A percentile compares a stretch with the other conserved stretches of the same genome.
phyloP scores from a whole-genome alignment of 1,140 invertebrate species.

The Leptinotarsa defecta region DNA sequence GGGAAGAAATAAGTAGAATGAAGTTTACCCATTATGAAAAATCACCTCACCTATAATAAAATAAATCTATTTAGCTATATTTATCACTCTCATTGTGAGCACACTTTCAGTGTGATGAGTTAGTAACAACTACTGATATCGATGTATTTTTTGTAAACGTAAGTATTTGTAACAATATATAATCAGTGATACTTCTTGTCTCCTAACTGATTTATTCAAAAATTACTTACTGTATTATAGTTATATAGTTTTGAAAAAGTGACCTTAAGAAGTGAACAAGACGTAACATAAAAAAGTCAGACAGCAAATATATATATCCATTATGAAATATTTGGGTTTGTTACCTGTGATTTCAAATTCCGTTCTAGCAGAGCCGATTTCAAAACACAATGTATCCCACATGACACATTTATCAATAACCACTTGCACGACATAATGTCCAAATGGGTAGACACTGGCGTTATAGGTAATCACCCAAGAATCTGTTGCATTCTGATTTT shows the following conservation, averaged over 20 bases:
- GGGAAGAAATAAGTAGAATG: conserved; percentile 14
- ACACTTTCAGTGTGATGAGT: too few relatives aligned
- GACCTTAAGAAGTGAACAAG: too few relatives aligned
- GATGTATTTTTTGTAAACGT: not conserved
- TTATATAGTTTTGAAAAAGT: too few relatives aligned
- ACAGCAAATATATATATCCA: too few relatives aligned
- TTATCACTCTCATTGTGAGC: too few relatives aligned
- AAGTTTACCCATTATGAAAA: not conserved
- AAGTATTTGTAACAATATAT: too few relatives aligned
- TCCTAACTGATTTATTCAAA: too few relatives aligned
- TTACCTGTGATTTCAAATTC: conserved; percentile 67
- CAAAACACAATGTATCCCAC: conserved; percentile 50
- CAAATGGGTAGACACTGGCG: conserved; percentile 58
- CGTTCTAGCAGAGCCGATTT: conserved; percentile 55
- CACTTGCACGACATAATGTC: conserved; percentile 67
- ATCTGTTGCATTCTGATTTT: conserved; percentile 48
- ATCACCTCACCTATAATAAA: not conserved
- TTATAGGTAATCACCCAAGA: conserved; percentile 66
- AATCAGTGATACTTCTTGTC: too few relatives aligned
- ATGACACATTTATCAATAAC: conserved; percentile 59
- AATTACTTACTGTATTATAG: too few relatives aligned
- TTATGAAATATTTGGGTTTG: conserved; percentile 18
- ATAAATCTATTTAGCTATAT: not conserved
- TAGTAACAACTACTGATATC: conserved; percentile 25
- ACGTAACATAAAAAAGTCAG: too few relatives aligned